Conservation (phyloP, 35 echinoderm and acorn worm genomes). For the Stichopus chloronotus region DNA sequence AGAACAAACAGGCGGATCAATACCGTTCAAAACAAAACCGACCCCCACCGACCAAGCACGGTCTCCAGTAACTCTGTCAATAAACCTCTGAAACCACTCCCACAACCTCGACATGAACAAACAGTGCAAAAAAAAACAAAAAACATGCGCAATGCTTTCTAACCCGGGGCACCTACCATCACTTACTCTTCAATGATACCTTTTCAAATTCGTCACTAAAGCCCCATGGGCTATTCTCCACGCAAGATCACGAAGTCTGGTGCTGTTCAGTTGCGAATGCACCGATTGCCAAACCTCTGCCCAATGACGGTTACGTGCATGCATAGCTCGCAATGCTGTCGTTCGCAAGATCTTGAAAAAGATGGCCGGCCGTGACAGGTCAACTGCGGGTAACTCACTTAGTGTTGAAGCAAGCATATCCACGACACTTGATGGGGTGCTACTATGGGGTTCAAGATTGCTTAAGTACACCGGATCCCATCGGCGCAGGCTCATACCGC, state of each 20-base stretch:
- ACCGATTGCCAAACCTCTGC: neutral
- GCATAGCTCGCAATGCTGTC: neutral
- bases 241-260: neutral
- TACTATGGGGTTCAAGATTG: too few relatives aligned
- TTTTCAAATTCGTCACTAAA: constrained; percentile 7
- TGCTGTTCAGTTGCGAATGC: neutral
- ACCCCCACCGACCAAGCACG: neutral
- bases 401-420: neutral
- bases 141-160: constrained; percentile 2
- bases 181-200: neutral
- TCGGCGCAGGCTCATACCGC: neutral
- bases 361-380: neutral
- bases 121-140: neutral
- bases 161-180: neutral
- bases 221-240: neutral
- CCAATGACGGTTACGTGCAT: neutral
- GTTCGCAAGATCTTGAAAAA: neutral
- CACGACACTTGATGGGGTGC: neutral
- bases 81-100: neutral
- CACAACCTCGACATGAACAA: neutral
- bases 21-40: neutral
- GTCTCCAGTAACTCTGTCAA: constrained; percentile 11
- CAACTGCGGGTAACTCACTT: neutral
- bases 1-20: neutral
- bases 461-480: neutral